A percentile compares a stretch with the other conserved stretches of the same genome.
phyloP scores from a whole-genome alignment of 2,113 vertebrate species.

The Emberiza fucata region DNA sequence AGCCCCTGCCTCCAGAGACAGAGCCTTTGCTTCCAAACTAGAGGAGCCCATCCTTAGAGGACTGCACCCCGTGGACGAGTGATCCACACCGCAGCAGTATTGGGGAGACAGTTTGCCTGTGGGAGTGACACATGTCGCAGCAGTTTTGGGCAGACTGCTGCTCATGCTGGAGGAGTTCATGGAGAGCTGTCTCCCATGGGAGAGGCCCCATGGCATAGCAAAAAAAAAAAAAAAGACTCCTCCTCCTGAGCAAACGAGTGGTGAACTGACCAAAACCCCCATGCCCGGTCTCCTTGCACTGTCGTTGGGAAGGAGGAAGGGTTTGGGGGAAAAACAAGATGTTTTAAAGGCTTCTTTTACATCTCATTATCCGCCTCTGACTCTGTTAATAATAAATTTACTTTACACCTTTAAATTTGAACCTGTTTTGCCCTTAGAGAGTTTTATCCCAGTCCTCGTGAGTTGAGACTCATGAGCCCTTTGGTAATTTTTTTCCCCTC shows the following conservation, averaged over 20 bases:
- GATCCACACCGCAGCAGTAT: neutral
- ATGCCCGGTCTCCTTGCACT: neutral
- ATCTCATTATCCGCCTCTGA: neutral
- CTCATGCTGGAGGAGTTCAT: neutral
- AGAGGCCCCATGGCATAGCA: neutral
- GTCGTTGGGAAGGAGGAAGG: neutral
- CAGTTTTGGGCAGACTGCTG: neutral
- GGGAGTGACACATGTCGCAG: neutral
- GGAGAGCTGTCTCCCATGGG: neutral
- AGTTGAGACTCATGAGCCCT: neutral
- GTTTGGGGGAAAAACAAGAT: neutral
- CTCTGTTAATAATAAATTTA: neutral
- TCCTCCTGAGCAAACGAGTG: neutral
- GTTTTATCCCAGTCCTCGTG: neutral
- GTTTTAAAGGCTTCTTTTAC: neutral
- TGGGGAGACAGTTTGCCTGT: neutral
- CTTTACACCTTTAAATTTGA: neutral
- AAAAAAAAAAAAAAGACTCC: neutral
- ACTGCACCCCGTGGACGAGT: rapidly evolving
- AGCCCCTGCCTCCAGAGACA: neutral
- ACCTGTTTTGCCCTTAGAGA: neutral
- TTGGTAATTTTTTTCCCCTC: neutral
- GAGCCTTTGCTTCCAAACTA: neutral
- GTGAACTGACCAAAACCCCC: neutral
- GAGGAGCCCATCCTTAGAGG: neutral